A percentile compares a stretch with the other conserved stretches of the same genome.
Conservation (phyloP, 64 coral and sea anemone genomes). For the Montipora efflorescens region DNA sequence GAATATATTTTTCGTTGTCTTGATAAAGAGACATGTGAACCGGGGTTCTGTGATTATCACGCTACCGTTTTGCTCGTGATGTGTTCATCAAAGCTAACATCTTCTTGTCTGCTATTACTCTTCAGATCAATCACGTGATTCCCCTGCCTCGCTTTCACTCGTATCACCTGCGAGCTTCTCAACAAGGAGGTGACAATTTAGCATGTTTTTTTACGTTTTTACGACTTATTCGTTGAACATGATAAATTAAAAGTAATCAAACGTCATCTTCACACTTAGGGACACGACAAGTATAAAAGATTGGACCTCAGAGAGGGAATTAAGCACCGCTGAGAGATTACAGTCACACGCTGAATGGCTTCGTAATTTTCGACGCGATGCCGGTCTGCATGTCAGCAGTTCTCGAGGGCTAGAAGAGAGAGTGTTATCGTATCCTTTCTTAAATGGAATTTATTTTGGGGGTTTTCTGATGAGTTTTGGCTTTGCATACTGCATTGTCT, state of each 20-base stretch:
- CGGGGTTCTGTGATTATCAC: not conserved
- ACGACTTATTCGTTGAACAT: not conserved
- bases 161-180: slow-evolving; percentile 34
- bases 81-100: not conserved
- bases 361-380: slow-evolving; percentile 83
- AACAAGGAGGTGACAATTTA: slow-evolving; percentile 45
- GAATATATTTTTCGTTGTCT: not conserved
- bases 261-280: not conserved
- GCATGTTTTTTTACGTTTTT: not conserved
- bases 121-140: slow-evolving; percentile 66
- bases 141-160: slow-evolving; percentile 62
- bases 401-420: slow-evolving; percentile 55
- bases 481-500: not conserved
- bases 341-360: slow-evolving; percentile 88
- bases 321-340: slow-evolving; percentile 80
- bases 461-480: too few species aligned
- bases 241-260: not conserved
- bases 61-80: too few species aligned
- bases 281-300: slow-evolving; percentile 65
- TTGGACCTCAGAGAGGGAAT: slow-evolving; percentile 80
- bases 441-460: not conserved
- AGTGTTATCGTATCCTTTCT: slow-evolving; percentile 81
- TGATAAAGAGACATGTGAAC: not conserved
- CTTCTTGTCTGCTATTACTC: not conserved
- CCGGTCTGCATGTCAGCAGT: slow-evolving; percentile 44